Evolutionary conservation across 2,797 vertebrate genomes (phyloP).

Genomic region (Coccyzus lansbergi): DNA sequence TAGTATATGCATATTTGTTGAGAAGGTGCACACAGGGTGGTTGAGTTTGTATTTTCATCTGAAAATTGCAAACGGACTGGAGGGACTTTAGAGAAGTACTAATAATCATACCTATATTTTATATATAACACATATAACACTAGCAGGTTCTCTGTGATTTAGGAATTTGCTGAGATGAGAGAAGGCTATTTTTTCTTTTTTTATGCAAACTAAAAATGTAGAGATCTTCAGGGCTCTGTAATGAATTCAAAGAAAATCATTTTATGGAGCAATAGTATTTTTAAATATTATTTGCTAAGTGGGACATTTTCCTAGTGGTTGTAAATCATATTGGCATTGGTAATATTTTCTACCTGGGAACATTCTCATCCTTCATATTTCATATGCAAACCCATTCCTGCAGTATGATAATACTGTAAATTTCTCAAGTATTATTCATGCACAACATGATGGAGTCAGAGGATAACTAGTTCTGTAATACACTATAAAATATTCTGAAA

Average conservation of each 20-base stretch:
- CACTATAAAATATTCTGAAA: neutral
- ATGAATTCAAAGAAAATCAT: neutral
- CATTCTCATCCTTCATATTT: neutral
- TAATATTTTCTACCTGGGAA: neutral
- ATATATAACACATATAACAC: neutral
- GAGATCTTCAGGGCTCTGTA: neutral
- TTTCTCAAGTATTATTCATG: neutral
- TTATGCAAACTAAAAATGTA: neutral
- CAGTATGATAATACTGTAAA: neutral
- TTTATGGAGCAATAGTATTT: neutral
- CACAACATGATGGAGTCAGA: neutral
- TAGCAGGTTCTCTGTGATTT: neutral
- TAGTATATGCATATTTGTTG: neutral
- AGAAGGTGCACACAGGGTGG: neutral
- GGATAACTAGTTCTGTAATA: neutral
- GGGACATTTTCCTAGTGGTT: neutral
- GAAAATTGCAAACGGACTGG: neutral
- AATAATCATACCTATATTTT: neutral
- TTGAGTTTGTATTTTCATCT: neutral
- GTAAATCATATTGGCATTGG: neutral
- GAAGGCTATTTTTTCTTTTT: neutral
- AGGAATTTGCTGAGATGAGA: neutral
- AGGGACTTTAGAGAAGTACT: neutral
- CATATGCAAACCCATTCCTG: neutral
- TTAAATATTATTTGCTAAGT: neutral